Percentiles rank a stretch among this genome's conserved stretches.
Conservation (phyloP, 1,140 invertebrate genomes). For the Brachionus calyciflorus region DNA sequence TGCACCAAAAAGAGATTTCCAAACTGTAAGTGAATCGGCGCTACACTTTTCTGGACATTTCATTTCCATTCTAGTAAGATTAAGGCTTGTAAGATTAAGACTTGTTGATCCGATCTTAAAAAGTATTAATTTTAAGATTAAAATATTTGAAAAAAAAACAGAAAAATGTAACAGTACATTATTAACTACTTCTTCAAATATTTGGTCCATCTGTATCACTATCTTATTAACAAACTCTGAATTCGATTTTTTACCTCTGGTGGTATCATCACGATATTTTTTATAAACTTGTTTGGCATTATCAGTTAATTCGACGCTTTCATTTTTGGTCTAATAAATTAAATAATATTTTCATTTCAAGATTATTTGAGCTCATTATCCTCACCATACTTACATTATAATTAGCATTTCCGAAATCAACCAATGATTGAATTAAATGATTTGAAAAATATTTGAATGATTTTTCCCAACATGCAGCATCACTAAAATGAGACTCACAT, state of each 20-base stretch:
- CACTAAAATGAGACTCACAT: conserved; percentile 43
- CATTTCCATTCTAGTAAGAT: too few species aligned
- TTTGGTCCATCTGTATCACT: not conserved
- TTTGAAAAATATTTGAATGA: conserved; percentile 33
- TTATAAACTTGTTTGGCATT: not conserved
- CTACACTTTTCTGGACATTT: conserved; percentile 12
- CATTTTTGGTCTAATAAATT: too few species aligned
- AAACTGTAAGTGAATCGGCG: not conserved
- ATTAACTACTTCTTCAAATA: not conserved
- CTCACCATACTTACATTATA: conserved; percentile 6
- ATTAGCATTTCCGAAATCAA: conserved; percentile 31
- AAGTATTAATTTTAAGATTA: too few species aligned
- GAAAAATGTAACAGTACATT: not conserved
- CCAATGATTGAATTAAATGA: not conserved
- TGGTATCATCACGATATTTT: not conserved
- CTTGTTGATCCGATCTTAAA: too few species aligned
- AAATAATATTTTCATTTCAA: too few species aligned
- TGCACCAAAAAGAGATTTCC: not conserved
- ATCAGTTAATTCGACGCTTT: not conserved
- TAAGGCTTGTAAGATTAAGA: too few species aligned
- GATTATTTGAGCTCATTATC: too few species aligned
- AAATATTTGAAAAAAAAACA: too few species aligned
- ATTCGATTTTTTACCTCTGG: not conserved
- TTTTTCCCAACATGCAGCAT: conserved; percentile 8
- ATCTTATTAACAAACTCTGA: not conserved